Evolutionary conservation across 2,888 invertebrate species (phyloP), one percentile per base, ranked within the genome.

Genomic region (Anthoptus insignis): DNA sequence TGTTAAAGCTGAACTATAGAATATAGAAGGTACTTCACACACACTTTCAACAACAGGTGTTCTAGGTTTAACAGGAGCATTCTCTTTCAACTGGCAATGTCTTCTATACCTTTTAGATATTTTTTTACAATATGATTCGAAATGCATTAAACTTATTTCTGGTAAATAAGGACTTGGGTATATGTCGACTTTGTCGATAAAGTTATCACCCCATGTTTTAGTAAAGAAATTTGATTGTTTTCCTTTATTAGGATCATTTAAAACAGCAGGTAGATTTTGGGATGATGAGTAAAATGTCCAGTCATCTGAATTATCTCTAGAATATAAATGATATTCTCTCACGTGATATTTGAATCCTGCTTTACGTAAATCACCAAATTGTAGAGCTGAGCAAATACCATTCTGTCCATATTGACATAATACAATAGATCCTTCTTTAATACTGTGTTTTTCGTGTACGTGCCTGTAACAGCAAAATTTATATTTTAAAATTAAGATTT

Each of bases 171-270:
- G 95, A 76, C 97, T 97, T 73, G 96, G 95, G 39, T 96, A 94
- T 76, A 99, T 95, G 50, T 96, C 95, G 24, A 95, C 93, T 77
- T 97, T 96, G 70, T 99, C 99, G 19, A 98, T 95, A 88, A 99
- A 99, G 66, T 95, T 94, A 79, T 99, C 99, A 49, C 99, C 99
- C 99, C 99, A 99, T 68, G 98, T 98, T 86, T 98, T 98, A 0
- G 99, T 99, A 81, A 99, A 99, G 81, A 99, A 98, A 86, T 99
- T 96, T 70, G 95, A 95, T 85, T 97, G 97, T 88, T 98, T 99
- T 72, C 98, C 97, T 81, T 97, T 96, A 70, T 97, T 96, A 0
- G 99, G 99, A 88, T 99, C 99, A 91, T 99, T 99, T 69, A 99
- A 94, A 73, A 98, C 98, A 64, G 99, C 98, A 37, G 99, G 98